Evolutionary conservation across 2,113 vertebrate genomes (phyloP).

Genomic region (Struthio camelus): DNA sequence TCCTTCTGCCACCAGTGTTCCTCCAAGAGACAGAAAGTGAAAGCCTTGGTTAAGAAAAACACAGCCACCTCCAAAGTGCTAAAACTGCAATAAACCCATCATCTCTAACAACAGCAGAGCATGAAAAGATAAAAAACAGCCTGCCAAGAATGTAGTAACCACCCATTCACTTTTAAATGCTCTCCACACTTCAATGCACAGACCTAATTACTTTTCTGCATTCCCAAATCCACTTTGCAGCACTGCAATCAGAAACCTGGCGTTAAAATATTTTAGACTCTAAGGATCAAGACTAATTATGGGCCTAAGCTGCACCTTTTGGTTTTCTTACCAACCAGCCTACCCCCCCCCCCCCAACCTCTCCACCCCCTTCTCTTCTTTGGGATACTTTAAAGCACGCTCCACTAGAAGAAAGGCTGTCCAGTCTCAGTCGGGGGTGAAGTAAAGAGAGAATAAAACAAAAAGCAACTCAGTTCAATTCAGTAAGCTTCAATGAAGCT

Average conservation of each 20-base stretch:
- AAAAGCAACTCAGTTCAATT: slow-evolving; percentile 87
- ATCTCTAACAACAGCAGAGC: slow-evolving; percentile 92
- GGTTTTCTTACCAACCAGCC: slow-evolving; percentile 60
- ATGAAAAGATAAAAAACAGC: slow-evolving; percentile 91
- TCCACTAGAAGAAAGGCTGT: slow-evolving; percentile 83
- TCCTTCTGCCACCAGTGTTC: slow-evolving; percentile 64
- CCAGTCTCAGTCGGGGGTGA: slow-evolving; percentile 84
- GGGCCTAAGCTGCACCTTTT: slow-evolving; percentile 92
- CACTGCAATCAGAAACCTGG: slow-evolving; percentile 92
- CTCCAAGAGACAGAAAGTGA: slow-evolving; percentile 73
- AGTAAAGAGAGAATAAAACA: slow-evolving; percentile 85
- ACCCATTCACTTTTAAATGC: slow-evolving; percentile 99
- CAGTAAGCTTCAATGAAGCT: slow-evolving; percentile 86
- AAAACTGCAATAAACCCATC: slow-evolving; percentile 99
- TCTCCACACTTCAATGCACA: slow-evolving; percentile 95
- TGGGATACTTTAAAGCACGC: slow-evolving; percentile 82
- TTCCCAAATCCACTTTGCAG: slow-evolving; percentile 91
- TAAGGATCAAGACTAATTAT: slow-evolving; percentile 97
- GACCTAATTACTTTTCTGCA: slow-evolving; percentile 95
- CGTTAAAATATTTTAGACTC: slow-evolving; percentile 95
- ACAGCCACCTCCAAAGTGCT: slow-evolving; percentile 89
- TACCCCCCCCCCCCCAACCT: not conserved
- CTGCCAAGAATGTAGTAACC: slow-evolving; percentile 91
- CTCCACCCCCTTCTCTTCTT: slow-evolving; percentile 65
- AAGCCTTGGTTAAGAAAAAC: slow-evolving; percentile 79